Evolutionary conservation across 2,113 vertebrate genomes (phyloP).

Genomic region (Vulpes lagopus): DNA sequence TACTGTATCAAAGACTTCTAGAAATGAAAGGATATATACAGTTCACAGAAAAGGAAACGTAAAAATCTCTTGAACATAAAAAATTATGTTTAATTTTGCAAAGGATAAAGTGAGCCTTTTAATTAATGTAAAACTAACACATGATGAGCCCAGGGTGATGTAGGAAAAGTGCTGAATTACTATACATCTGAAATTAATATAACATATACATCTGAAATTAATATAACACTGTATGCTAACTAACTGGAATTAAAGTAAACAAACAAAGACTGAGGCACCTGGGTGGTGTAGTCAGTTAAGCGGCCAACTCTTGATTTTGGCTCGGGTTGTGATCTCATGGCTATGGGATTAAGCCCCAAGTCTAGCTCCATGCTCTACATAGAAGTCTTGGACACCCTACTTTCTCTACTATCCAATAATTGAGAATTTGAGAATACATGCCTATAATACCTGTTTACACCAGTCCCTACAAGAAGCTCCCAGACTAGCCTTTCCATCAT

Average conservation of each 20-base stretch:
- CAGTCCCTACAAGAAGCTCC: not conserved
- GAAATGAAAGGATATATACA: not conserved
- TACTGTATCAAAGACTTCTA: not conserved
- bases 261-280: not conserved
- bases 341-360: not conserved
- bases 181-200: not conserved
- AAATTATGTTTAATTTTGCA: not conserved
- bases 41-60: not conserved
- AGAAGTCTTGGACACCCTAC: not conserved
- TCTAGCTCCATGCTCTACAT: not conserved
- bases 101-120: not conserved
- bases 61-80: not conserved
- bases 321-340: not conserved
- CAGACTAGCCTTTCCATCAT: not conserved
- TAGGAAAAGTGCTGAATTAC: not conserved
- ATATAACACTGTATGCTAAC: not conserved
- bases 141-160: not conserved
- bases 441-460: not conserved
- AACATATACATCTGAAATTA: not conserved
- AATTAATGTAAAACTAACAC: not conserved
- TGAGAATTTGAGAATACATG: not conserved
- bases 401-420: not conserved
- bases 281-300: not conserved
- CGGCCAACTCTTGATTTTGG: not conserved
- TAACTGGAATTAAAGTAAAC: not conserved